Base-by-base conservation (phyloP, 2,888 invertebrate species). In the Acanthosepion esculentum region DNA sequence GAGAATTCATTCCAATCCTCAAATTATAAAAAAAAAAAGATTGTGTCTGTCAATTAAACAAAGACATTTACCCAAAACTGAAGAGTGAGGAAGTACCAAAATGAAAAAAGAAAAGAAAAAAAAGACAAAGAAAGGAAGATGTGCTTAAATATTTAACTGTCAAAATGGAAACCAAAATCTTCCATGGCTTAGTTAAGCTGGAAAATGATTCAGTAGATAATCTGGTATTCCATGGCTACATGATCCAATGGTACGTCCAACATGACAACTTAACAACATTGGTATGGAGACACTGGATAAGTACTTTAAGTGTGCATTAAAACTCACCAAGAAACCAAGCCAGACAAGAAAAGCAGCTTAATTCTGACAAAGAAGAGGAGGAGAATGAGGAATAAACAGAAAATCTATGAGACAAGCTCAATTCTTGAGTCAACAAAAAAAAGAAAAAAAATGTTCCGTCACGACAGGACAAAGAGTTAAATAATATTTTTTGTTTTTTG, bases 161-260 rank as follows among this genome's bases (percentile, higher is more conserved):
- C 78, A 78, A 78, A 78, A 78, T 78, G 78, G 78, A 78, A 78
- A 78, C n/a, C 78, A 18, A n/a, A 78, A 78, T 78, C 78, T n/a
- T 78, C 12, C 78, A 12, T 78, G 78, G 78, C 33, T 78, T 78
- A 78, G 78, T 33, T 78, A 78, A 78, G 10, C 78, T 78, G n/a
- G n/a, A 78, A 78, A 78, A 78, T 78, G 78, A 78, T 78, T 78
- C 33, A 33, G 78, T 78, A 12, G 78, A 78, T 78, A 78, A 78
- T 78, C 78, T n/a, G n/a, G 12, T 78, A 78, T 78, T 78, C 78
- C 33, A 33, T 78, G 78, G n/a, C 78, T 78, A 78, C 15, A 78
- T 78, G 78, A n/a, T 78, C n/a, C 78, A 78, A 78, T 33, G 20
- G 78, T 78, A 33, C 78, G n/a, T 78, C 33, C n/a, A 33, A 33